Conservation (phyloP, 2,797 vertebrate species). For the Rhynchonycteris naso region DNA sequence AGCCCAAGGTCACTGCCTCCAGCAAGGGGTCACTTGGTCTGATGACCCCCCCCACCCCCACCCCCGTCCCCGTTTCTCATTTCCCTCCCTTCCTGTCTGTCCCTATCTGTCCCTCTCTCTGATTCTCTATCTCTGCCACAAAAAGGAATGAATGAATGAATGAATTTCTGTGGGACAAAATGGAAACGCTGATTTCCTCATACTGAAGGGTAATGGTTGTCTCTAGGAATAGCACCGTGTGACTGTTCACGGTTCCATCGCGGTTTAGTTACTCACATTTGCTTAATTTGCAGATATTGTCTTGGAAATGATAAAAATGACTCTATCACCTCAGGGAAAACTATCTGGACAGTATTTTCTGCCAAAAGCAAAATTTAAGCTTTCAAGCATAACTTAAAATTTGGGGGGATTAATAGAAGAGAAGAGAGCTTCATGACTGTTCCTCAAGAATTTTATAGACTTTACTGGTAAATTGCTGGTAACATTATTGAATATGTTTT, state of each 20-base stretch:
- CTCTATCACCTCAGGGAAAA: constrained; percentile 7
- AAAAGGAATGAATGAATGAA: too few relatives aligned
- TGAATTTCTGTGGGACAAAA: neutral
- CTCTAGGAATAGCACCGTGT: neutral
- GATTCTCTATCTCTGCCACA: too few relatives aligned
- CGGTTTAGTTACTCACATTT: neutral
- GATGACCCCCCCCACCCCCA: too few relatives aligned
- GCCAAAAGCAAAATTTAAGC: constrained; percentile 27
- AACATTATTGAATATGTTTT: constrained; percentile 14
- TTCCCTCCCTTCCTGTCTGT: too few relatives aligned
- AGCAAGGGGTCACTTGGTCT: too few relatives aligned
- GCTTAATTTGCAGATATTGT: neutral
- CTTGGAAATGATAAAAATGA: constrained; percentile 11
- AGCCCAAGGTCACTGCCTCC: too few relatives aligned
- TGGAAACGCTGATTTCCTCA: neutral
- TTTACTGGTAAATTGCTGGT: neutral
- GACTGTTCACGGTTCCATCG: neutral
- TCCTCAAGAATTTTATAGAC: neutral
- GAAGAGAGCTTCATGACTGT: neutral
- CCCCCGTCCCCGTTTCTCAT: too few relatives aligned
- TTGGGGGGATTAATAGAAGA: constrained; percentile 20
- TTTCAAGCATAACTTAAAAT: constrained; percentile 28
- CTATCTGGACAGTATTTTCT: neutral
- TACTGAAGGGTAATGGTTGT: neutral
- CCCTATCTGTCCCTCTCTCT: too few relatives aligned